Percentiles rank a stretch among this genome's conserved stretches.
phyloP scores from a whole-genome alignment of 2,113 vertebrate species.

The Paramormyrops kingsleyae region DNA sequence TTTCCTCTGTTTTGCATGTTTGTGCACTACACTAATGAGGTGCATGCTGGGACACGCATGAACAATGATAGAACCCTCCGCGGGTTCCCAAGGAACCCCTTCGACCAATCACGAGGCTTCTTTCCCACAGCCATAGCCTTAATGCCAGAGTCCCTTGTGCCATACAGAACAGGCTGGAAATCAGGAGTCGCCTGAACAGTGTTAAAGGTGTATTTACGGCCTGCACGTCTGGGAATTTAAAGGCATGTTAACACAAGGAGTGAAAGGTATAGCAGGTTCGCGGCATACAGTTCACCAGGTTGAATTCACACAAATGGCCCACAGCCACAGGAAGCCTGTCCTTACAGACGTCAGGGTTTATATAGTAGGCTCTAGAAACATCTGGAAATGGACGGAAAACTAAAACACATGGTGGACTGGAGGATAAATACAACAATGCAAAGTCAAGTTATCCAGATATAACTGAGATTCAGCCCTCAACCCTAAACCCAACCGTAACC shows the following conservation, averaged over 20 bases:
- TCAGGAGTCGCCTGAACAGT: not conserved
- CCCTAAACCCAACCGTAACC: not conserved
- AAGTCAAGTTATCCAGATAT: not conserved
- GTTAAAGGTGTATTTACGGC: conserved; percentile 61
- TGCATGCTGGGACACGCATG: not conserved
- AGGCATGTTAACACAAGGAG: conserved; percentile 60
- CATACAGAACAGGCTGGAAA: not conserved
- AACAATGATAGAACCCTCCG: not conserved
- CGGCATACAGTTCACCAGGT: conserved; percentile 47
- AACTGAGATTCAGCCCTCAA: not conserved
- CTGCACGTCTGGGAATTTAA: conserved; percentile 61
- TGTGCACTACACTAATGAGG: not conserved
- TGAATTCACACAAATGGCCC: not conserved
- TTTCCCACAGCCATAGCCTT: conserved; percentile 10
- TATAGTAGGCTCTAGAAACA: not conserved
- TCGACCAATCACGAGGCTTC: conserved; percentile 33
- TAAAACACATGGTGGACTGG: not conserved
- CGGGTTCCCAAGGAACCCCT: not conserved
- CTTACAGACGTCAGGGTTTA: not conserved
- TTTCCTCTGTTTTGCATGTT: not conserved
- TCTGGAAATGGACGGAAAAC: not conserved
- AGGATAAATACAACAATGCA: not conserved
- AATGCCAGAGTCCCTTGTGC: not conserved
- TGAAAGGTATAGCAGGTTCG: conserved; percentile 66
- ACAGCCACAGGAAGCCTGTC: not conserved